A percentile compares a stretch with the other conserved stretches of the same genome.
phyloP scores from a whole-genome alignment of 2,797 vertebrate genomes.

The Microctenopoma steveboyesi region DNA sequence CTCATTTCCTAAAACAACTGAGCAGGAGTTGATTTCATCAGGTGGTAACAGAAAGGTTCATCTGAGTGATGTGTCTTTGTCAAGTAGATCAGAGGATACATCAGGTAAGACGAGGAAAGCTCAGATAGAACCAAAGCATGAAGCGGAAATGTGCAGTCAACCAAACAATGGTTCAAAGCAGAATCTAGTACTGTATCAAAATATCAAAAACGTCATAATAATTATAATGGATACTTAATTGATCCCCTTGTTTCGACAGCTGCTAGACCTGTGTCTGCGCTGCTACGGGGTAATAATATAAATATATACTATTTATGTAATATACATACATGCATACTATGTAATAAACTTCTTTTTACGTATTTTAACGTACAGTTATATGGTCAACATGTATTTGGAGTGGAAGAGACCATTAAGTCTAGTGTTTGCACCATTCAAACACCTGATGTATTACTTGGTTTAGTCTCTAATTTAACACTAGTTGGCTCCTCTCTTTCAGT shows the following conservation, averaged over 20 bases:
- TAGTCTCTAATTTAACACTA: slow-evolving; percentile 18
- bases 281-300: too few species aligned
- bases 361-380: not conserved
- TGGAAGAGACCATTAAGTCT: too few species aligned
- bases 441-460: slow-evolving; percentile 24
- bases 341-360: not conserved
- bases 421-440: slow-evolving; percentile 6
- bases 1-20: not conserved
- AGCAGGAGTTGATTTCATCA: slow-evolving; percentile 30
- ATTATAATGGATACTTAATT: too few species aligned
- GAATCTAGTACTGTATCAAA: not conserved
- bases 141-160: slow-evolving; percentile 22
- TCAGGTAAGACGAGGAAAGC: slow-evolving; percentile 31
- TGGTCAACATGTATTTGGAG: not conserved
- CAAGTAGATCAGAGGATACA: slow-evolving; percentile 29
- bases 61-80: slow-evolving; percentile 25
- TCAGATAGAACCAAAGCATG: slow-evolving; percentile 23
- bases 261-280: too few species aligned
- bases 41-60: not conserved
- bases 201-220: too few species aligned
- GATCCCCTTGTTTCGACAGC: too few species aligned
- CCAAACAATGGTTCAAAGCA: slow-evolving; percentile 36
- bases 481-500: slow-evolving; percentile 11
- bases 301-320: too few species aligned
- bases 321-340: too few species aligned